A percentile compares a stretch with the other conserved stretches of the same genome.
Conservation (phyloP, 2,797 vertebrate species). For the Clarias laeviceps region DNA sequence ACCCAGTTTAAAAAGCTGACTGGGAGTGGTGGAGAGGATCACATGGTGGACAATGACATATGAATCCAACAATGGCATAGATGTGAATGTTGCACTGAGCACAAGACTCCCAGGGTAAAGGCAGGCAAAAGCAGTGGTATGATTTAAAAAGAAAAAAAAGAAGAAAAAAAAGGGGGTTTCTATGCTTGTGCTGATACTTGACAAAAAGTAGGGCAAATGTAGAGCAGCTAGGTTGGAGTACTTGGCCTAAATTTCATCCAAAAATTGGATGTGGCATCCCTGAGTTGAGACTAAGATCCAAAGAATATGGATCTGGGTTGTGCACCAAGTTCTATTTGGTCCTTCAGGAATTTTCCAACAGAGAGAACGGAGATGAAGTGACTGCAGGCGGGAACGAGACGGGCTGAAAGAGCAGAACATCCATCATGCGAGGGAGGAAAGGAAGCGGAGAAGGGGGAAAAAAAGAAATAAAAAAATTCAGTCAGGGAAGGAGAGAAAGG, state of each 20-base stretch:
- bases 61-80: neutral
- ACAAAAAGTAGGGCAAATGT: conserved; percentile 51
- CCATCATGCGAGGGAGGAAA: conserved; percentile 48
- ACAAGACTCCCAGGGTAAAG: neutral
- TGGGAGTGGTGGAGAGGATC: conserved; percentile 4
- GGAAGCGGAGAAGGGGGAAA: neutral
- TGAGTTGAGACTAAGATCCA: conserved; percentile 27
- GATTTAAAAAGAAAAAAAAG: neutral
- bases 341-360: conserved; percentile 43
- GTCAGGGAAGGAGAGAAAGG: conserved; percentile 25
- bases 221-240: conserved; percentile 44
- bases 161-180: neutral
- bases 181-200: conserved; percentile 7
- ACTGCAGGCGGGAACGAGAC: conserved; percentile 26
- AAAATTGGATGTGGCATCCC: conserved; percentile 25
- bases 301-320: conserved; percentile 57
- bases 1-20: conserved; percentile 51
- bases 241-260: conserved; percentile 50
- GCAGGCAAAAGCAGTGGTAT: neutral
- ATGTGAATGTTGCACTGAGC: neutral
- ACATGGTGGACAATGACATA: neutral
- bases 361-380: conserved; percentile 28
- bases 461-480: neutral
- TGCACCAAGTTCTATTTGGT: conserved; percentile 36
- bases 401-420: conserved; percentile 52